Evolutionary conservation across 2,797 vertebrate species (phyloP).

Genomic region (Sebastes diploproa): DNA sequence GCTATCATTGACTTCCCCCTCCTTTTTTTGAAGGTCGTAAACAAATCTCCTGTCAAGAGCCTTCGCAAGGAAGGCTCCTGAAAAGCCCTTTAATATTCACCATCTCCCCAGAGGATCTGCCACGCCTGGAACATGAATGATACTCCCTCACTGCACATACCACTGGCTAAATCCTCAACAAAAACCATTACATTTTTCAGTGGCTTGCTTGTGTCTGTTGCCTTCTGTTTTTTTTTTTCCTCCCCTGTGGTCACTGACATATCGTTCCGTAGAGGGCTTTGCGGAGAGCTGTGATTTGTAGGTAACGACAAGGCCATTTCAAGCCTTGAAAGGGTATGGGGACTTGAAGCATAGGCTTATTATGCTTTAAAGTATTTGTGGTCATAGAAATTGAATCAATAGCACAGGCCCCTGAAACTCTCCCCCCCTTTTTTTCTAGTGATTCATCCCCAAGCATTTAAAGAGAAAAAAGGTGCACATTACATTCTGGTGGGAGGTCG

Average conservation of each 20-base stretch:
- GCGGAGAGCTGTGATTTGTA: conserved; percentile 78
- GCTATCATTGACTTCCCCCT: conserved; percentile 63
- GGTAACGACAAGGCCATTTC: conserved; percentile 79
- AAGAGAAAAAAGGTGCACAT: conserved; percentile 54
- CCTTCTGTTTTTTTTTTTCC: conserved; percentile 35
- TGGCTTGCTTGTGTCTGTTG: conserved; percentile 63
- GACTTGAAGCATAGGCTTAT: conserved; percentile 81
- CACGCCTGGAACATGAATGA: conserved; percentile 62
- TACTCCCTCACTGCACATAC: conserved; percentile 28
- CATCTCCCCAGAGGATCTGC: conserved; percentile 68
- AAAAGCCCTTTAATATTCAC: conserved; percentile 77
- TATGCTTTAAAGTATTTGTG: conserved; percentile 82
- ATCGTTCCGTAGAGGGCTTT: conserved; percentile 63
- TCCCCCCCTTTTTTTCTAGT: conserved; percentile 17
- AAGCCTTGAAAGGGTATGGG: conserved; percentile 70
- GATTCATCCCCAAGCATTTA: conserved; percentile 68
- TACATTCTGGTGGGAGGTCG: conserved; percentile 69
- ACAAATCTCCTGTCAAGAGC: conserved; percentile 75
- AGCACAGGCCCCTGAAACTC: conserved; percentile 48
- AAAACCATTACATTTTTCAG: conserved; percentile 71
- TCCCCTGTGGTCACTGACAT: conserved; percentile 65
- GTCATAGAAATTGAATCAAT: conserved; percentile 83
- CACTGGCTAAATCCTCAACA: conserved; percentile 69
- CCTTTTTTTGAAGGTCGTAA: conserved; percentile 74
- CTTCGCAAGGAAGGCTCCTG: conserved; percentile 45